Conservation (phyloP, 1,140 invertebrate genomes). For the Drosophila lacteicornis region DNA sequence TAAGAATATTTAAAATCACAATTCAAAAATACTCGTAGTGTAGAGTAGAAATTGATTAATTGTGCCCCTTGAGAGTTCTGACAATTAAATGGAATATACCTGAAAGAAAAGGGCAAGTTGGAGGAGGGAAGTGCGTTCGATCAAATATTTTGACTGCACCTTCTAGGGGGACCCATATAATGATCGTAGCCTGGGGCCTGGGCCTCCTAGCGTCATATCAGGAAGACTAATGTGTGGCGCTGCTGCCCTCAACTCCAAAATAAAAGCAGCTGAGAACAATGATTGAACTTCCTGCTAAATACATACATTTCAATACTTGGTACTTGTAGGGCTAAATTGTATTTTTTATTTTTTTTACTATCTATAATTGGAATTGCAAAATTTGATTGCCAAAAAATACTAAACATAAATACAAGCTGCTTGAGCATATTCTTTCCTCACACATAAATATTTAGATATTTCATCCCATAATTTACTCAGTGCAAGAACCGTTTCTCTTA, state of each 20-base stretch:
- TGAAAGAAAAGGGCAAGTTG: neutral
- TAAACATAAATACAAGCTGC: too few relatives aligned
- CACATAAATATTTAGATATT: too few relatives aligned
- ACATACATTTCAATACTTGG: too few relatives aligned
- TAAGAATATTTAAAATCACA: neutral
- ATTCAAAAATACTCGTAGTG: neutral
- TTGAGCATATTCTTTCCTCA: too few relatives aligned
- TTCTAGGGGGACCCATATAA: constrained; percentile 15
- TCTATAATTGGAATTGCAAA: too few relatives aligned
- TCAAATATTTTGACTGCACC: constrained; percentile 72
- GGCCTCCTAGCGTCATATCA: neutral
- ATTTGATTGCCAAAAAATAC: too few relatives aligned
- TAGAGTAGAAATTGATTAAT: constrained; percentile 68
- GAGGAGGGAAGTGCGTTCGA: constrained; percentile 47
- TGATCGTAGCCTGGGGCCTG: neutral
- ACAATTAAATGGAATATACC: constrained; percentile 13
- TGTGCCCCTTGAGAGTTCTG: constrained; percentile 34
- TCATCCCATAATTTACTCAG: too few relatives aligned
- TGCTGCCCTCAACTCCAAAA: constrained; percentile 18
- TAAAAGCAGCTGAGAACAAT: neutral
- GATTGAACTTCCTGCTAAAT: neutral
- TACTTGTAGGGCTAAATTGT: too few relatives aligned
- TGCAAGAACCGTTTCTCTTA: too few relatives aligned
- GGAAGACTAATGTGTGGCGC: constrained; percentile 52
- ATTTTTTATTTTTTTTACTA: too few relatives aligned